Percentiles rank a stretch among this genome's conserved stretches.
These are phyloP conservation scores for Sclerodermus sp. DNA, from an alignment of 2,888 invertebrate genomes.

Conservation along the genomic window DNA sequence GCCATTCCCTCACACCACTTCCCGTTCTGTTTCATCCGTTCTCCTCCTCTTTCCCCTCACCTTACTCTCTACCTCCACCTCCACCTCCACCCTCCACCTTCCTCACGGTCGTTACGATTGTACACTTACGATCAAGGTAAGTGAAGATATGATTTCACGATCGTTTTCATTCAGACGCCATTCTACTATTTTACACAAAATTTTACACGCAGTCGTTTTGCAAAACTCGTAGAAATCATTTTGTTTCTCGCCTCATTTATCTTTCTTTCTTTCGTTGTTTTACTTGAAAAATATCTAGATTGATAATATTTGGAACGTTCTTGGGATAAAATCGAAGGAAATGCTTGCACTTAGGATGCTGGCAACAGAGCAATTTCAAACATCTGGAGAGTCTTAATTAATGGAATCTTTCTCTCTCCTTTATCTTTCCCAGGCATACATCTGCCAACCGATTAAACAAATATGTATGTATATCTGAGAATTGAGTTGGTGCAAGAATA, in stretches of 20 bases:
- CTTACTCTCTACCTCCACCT: slow-evolving; percentile 10
- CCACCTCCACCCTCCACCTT: slow-evolving; percentile 2
- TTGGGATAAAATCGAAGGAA: no score
- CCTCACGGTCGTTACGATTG: neutral
- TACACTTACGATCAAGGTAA: no score
- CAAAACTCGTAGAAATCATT: no score
- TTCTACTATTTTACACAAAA: no score
- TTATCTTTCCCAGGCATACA: slow-evolving; percentile 34
- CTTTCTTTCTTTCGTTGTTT: no score
- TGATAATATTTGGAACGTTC: no score
- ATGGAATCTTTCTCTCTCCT: slow-evolving; percentile 47
- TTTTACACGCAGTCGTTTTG: no score
- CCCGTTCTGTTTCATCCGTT: neutral
- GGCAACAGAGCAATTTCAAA: slow-evolving; percentile 51
- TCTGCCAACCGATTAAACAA: slow-evolving; percentile 44
- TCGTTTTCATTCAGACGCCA: no score
- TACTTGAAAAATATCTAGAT: no score
- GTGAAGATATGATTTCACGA: no score
- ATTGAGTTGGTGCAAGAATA: slow-evolving; percentile 23
- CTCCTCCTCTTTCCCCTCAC: slow-evolving; percentile 3
- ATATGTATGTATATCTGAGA: slow-evolving; percentile 37
- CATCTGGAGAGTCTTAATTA: slow-evolving; percentile 54
- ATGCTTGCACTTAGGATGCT: slow-evolving; percentile 5
- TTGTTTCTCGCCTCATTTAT: no score
- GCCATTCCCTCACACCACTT: neutral